Evolutionary conservation across 2,113 vertebrate genomes (phyloP), one percentile per base, ranked within the genome.

Genomic region (Etheostoma cragini): DNA sequence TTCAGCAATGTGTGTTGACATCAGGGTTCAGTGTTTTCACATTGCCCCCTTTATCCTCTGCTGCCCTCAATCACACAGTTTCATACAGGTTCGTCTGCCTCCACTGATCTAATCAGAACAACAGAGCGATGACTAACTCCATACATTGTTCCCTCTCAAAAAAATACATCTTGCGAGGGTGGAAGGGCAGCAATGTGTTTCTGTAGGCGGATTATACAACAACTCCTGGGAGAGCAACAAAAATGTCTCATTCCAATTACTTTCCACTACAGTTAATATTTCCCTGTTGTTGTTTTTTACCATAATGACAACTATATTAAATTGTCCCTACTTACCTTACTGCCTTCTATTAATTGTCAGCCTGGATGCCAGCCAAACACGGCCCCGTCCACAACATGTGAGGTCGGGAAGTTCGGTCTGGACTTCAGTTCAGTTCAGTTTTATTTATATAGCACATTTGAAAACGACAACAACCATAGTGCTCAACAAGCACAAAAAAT

Each of bases 121-220:
- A 76, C 61, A 83, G 22, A 79, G 47, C 76, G 47, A 80, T 90
- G 79, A 90, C 63, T 89, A 85, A 85, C 74, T 72, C 69, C 65
- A 72, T 77, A 70, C 72, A 67, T 83, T 82, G 60, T 72, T 87
- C 47, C 19, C 22, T 33, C 3, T 6, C 8, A 33, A 57, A 63
- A 84, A 72, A 63, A 53, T 54, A 69, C 60, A 76, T 60, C 63
- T 76, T 72, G 66, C 22, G 8, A 50, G 78, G 64, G 53, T 42
- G 69, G 77, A 62, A 79, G 80, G 70, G 68, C 72, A 80, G 75
- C 8, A 24, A 63, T 67, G 58, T 77, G 77, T 70, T 76, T 73
- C 69, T 76, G 86, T 82, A 82, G 88, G 87, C 47, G 74, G 78
- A 72, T 91, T 89, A 88, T 84, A 68, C 83, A 89, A 87, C 79